phyloP scores from a whole-genome alignment of 2,888 invertebrate species.

The Cremastinae sp. region DNA sequence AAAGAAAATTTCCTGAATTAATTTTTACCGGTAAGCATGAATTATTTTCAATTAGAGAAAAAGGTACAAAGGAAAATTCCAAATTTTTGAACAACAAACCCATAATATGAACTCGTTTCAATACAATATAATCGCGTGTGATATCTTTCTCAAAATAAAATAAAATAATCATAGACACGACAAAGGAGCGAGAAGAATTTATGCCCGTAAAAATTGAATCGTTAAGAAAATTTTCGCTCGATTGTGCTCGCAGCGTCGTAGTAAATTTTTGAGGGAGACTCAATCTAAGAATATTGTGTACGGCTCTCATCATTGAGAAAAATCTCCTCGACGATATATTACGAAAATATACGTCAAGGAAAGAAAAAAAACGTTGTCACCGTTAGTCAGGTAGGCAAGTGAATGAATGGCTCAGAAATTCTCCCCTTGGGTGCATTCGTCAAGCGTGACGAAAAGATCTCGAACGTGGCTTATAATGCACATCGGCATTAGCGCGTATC shows the following conservation, averaged over 20 bases:
- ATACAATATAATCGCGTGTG: background rate
- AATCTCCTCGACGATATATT: constrained; percentile 14
- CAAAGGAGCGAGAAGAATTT: background rate
- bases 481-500: constrained; percentile 27
- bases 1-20: too few relatives aligned
- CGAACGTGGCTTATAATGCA: constrained; percentile 48
- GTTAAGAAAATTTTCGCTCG: background rate
- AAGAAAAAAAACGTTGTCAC: constrained; percentile 20
- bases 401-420: constrained; percentile 43
- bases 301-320: background rate
- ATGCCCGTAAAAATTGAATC: constrained; percentile 10
- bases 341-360: background rate
- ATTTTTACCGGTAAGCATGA: too few relatives aligned
- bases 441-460: constrained; percentile 59
- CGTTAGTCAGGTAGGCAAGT: constrained; percentile 55
- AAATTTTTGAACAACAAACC: too few relatives aligned
- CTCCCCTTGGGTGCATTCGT: constrained; percentile 51
- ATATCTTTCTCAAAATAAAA: background rate
- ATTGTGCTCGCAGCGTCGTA: constrained; percentile 16
- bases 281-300: constrained; percentile 11
- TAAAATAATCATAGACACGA: background rate
- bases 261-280: constrained; percentile 5
- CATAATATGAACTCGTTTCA: too few relatives aligned
- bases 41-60: too few relatives aligned
- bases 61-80: too few relatives aligned